Percentiles rank a stretch among this genome's conserved stretches.
Evolutionary conservation across 2,797 vertebrate species (phyloP).

Genomic region (Strix occidentalis): DNA sequence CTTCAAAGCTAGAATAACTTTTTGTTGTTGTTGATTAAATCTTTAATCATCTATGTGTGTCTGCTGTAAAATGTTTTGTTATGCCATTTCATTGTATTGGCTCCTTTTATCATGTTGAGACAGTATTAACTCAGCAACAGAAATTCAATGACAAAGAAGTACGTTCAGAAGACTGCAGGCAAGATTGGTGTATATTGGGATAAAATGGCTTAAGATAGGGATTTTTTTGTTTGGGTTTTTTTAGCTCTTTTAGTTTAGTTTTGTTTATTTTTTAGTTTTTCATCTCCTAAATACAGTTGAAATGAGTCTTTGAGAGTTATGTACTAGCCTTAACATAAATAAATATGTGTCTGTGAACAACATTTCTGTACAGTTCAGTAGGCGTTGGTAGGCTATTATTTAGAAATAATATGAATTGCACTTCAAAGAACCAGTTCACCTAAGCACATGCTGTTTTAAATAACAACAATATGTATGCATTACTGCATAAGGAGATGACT

Average conservation of each 20-base stretch:
- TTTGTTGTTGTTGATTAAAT: slow-evolving; percentile 66
- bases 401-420: background rate
- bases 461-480: background rate
- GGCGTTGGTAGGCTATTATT: background rate
- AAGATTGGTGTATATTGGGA: background rate
- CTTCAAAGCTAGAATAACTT: slow-evolving; percentile 53
- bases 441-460: background rate
- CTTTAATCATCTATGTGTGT: slow-evolving; percentile 55
- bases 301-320: slow-evolving; percentile 16
- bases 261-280: background rate
- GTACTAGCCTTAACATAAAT: background rate
- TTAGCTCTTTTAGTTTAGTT: background rate
- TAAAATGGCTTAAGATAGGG: background rate
- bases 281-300: background rate
- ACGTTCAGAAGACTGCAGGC: background rate
- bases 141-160: slow-evolving; percentile 56
- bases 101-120: slow-evolving; percentile 65
- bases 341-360: background rate
- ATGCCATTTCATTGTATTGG: slow-evolving; percentile 35
- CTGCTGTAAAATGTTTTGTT: slow-evolving; percentile 60
- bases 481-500: background rate
- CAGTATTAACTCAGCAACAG: slow-evolving; percentile 54
- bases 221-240: slow-evolving; percentile 5
- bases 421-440: background rate
- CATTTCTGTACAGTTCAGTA: slow-evolving; percentile 17